Conservation (phyloP, 2,113 vertebrate species). For the Rhinolophus ferrumequinum region DNA sequence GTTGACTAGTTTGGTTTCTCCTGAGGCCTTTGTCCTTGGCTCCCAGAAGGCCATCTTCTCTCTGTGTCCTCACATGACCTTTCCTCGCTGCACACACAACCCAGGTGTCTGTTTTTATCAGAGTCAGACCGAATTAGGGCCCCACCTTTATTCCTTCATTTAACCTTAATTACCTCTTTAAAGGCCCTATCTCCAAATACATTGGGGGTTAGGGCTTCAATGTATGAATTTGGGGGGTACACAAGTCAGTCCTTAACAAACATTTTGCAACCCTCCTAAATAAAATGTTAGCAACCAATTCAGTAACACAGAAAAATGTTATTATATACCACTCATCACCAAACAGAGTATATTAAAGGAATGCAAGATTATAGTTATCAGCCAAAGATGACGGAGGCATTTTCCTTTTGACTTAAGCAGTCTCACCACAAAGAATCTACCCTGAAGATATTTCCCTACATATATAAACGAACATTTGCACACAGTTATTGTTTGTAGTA, state of each 20-base stretch:
- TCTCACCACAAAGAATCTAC: neutral
- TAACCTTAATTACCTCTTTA: neutral
- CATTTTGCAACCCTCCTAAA: neutral
- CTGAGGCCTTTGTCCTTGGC: neutral
- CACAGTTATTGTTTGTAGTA: neutral
- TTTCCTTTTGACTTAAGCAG: neutral
- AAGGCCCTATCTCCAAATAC: neutral
- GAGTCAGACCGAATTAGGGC: neutral
- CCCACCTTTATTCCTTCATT: neutral
- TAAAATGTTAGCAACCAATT: neutral
- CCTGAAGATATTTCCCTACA: neutral
- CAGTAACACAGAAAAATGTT: neutral
- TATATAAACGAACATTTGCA: neutral
- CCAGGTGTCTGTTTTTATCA: neutral
- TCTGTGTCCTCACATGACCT: neutral
- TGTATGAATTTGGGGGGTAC: neutral
- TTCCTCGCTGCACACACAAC: neutral
- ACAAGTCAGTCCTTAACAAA: neutral
- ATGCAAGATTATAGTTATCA: neutral
- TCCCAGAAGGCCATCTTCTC: neutral
- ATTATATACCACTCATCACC: neutral
- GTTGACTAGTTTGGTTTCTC: neutral
- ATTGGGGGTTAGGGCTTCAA: neutral
- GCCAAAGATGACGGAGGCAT: neutral
- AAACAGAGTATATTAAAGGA: neutral